Evolutionary conservation across 2,888 invertebrate genomes (phyloP), one percentile per base, ranked within the genome.

Genomic region (Venusia cambrica): DNA sequence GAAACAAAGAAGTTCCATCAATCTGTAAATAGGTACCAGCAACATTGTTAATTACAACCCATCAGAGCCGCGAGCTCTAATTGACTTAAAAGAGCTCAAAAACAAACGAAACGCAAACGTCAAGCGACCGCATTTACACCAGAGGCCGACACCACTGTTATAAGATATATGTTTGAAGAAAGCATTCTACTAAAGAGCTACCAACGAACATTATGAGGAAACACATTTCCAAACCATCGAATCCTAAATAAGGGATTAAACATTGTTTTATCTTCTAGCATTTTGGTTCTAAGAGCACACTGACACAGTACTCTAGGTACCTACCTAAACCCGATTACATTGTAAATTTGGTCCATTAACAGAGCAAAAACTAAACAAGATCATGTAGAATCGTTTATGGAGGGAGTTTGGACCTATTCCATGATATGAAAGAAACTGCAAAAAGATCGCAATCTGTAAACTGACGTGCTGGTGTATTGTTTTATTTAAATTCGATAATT

Each of bases 371-470:
- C 64, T 49, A 72, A 76, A 78, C 78, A 67, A 71, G 75, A 77
- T 76, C 78, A 81, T 73, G 75, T 68, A 74, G 79, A 79, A 78
- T 80, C 80, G 75, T 79, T 84, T 80, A 80, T 79, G 66, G 59
- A 54, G 49, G 43, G 52, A 54, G 58, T 43, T 58, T 47, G 54
- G 12, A 11, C 18, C 7, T 4, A 49, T 38, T 36, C 16, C 38
- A 24, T 35, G 26, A 25, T 20, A 14, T 45, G 12, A 33, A 30
- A 21, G 20, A 26, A 27, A 33, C 7, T 13, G 19, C 15, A 6
- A 13, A 9, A 2, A 10, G n/a, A 29, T 13, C n/a, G n/a, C n/a
- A n/a, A n/a, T n/a, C n/a, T n/a, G n/a, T n/a, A n/a, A n/a, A n/a
- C n/a, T n/a, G n/a, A n/a, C n/a, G n/a, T n/a, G n/a, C n/a, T n/a